phyloP scores from a whole-genome alignment of 2,888 invertebrate genomes.

The Baccha elongata region DNA sequence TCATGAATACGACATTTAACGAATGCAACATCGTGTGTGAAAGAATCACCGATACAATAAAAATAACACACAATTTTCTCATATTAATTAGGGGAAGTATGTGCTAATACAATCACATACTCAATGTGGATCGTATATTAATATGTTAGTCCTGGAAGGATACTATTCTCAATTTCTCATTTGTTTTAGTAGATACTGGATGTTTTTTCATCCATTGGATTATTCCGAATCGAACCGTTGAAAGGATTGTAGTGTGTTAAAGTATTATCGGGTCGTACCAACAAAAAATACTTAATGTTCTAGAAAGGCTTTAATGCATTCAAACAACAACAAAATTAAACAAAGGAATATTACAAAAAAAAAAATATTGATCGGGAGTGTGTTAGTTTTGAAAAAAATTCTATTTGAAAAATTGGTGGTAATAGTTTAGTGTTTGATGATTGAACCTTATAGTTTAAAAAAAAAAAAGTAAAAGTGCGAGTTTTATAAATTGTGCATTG shows the following conservation, averaged over 20 bases:
- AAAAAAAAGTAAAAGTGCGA: no score
- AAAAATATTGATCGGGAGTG: slow-evolving; percentile 20
- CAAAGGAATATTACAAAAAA: neutral
- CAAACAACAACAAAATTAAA: neutral
- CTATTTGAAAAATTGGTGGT: neutral
- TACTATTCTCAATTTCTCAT: neutral
- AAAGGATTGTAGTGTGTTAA: slow-evolving; percentile 5
- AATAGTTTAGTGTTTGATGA: no score
- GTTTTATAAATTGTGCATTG: no score
- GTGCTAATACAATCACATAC: slow-evolving; percentile 16
- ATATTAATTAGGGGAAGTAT: slow-evolving; percentile 47
- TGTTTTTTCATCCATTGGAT: slow-evolving; percentile 21
- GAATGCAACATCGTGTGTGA: slow-evolving; percentile 21
- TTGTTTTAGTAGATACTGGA: slow-evolving; percentile 7
- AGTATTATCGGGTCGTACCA: slow-evolving; percentile 12
- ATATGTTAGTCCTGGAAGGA: slow-evolving; percentile 17
- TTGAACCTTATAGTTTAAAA: no score
- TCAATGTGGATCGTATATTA: slow-evolving; percentile 11
- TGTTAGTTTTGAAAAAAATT: neutral
- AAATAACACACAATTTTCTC: slow-evolving; percentile 29
- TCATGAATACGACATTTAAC: neutral
- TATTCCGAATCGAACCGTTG: slow-evolving; percentile 51
- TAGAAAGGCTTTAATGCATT: neutral
- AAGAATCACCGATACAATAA: slow-evolving; percentile 7
- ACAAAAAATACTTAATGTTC: neutral